These are phyloP conservation scores for Jordanella pulchra DNA, from an alignment of 2,797 vertebrate genomes.

Conservation along the genomic window DNA sequence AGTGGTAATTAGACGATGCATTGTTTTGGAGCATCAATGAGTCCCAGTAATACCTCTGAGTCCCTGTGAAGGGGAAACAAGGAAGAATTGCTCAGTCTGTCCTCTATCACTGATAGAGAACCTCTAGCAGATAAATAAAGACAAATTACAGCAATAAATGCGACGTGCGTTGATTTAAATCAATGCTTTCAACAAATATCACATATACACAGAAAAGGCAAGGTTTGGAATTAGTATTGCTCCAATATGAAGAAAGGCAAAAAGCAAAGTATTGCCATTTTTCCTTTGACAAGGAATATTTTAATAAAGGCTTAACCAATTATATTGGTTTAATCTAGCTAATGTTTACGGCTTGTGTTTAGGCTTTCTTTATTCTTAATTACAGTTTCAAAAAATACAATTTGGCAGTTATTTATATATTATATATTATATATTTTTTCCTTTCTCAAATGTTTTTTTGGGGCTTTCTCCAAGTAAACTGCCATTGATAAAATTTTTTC, in stretches of 20 bases:
- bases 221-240: not conserved
- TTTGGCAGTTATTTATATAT: no score
- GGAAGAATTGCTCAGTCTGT: conserved; percentile 17
- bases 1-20: conserved; percentile 52
- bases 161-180: not conserved
- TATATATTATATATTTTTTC: no score
- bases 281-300: not conserved
- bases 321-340: not conserved
- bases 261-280: not conserved
- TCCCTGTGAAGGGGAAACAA: conserved; percentile 31
- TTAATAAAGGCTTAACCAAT: not conserved
- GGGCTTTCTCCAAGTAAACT: no score
- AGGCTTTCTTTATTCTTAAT: not conserved
- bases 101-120: conserved; percentile 6
- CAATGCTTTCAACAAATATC: not conserved
- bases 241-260: not conserved
- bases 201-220: not conserved
- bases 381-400: not conserved
- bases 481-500: no score
- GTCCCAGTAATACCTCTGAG: conserved; percentile 32
- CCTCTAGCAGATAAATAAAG: not conserved
- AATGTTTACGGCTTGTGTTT: no score
- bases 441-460: not conserved
- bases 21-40: conserved; percentile 51
- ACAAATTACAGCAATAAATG: conserved; percentile 7